Evolutionary conservation across 2,113 vertebrate genomes (phyloP).

Genomic region (Nycticryphes semicollaris): DNA sequence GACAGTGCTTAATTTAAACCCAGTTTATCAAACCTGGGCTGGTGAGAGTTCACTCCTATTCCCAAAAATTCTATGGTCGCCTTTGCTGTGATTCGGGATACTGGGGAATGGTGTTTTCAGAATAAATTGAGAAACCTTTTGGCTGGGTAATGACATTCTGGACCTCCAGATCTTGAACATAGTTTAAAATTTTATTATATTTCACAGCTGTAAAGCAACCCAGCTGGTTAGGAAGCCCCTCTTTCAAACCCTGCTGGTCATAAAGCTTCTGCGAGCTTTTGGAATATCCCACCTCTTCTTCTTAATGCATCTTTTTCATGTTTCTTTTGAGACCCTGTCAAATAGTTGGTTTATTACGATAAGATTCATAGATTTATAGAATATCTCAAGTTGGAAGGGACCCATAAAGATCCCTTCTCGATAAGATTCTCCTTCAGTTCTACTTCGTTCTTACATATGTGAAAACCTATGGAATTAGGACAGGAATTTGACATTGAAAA

Average conservation of each 20-base stretch:
- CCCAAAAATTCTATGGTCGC: not conserved
- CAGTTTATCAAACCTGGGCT: not conserved
- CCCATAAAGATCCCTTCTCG: not conserved
- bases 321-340: not conserved
- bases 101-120: not conserved
- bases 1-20: not conserved
- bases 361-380: not conserved
- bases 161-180: fast-evolving
- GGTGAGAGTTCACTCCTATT: not conserved
- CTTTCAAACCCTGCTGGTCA: not conserved
- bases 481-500: not conserved
- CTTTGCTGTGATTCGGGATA: not conserved
- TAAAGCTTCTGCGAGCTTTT: not conserved
- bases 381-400: not conserved
- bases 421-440: not conserved
- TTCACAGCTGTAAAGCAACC: not conserved
- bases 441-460: not conserved
- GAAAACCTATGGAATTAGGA: not conserved
- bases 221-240: not conserved
- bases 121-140: not conserved
- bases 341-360: not conserved
- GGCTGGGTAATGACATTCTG: not conserved
- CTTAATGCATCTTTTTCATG: not conserved
- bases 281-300: not conserved
- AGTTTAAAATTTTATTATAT: not conserved